A percentile compares a stretch with the other conserved stretches of the same genome.
Conservation (phyloP, 92 coral and sea anemone genomes). For the Phymanthus crucifer region DNA sequence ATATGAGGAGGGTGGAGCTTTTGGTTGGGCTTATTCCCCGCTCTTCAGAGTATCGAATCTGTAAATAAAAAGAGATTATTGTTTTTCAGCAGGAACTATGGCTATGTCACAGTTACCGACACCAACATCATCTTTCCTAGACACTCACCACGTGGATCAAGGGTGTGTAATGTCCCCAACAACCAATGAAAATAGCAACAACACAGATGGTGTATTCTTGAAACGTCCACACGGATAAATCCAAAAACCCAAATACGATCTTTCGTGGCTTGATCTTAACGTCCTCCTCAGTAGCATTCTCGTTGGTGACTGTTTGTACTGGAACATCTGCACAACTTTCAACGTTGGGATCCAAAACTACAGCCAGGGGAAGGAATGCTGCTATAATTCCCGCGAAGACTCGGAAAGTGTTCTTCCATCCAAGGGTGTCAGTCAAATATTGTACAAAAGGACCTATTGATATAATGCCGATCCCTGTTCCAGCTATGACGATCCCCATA, state of each 20-base stretch:
- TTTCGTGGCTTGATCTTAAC: neutral
- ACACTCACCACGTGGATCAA: slow-evolving; percentile 3
- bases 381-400: slow-evolving; percentile 6
- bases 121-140: neutral
- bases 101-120: neutral
- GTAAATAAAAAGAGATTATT: neutral
- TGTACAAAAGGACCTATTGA: slow-evolving; percentile 45
- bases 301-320: neutral
- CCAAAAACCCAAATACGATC: slow-evolving; percentile 25
- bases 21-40: slow-evolving; percentile 11
- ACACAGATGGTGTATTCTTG: slow-evolving; percentile 35
- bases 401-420: slow-evolving; percentile 39
- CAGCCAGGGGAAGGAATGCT: neutral
- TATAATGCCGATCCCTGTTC: slow-evolving; percentile 46
- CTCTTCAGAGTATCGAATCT: slow-evolving; percentile 31
- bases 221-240: slow-evolving; percentile 40
- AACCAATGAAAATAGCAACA: slow-evolving; percentile 13
- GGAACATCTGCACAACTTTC: neutral
- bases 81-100: neutral
- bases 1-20: slow-evolving; percentile 14
- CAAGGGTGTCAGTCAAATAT: slow-evolving; percentile 17
- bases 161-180: slow-evolving; percentile 33
- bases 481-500: slow-evolving; percentile 36
- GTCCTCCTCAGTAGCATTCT: neutral
- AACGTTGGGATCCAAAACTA: slow-evolving; percentile 36